Conservation (phyloP, 2,113 vertebrate species). For the Electrona antarctica region DNA sequence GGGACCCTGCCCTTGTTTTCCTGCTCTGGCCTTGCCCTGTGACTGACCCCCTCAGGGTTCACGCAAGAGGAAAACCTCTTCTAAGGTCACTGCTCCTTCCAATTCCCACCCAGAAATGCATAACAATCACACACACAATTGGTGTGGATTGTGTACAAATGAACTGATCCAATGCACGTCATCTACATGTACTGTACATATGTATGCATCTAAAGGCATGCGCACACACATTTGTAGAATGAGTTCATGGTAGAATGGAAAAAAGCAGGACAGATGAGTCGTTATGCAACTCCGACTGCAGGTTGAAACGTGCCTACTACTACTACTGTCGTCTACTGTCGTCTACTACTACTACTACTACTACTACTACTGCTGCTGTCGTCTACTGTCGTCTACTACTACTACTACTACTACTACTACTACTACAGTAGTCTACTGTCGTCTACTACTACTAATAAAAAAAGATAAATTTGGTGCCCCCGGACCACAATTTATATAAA, state of each 20-base stretch:
- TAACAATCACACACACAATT: neutral
- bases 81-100: slow-evolving; percentile 69
- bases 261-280: slow-evolving; percentile 60
- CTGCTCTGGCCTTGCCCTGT: slow-evolving; percentile 66
- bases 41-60: slow-evolving; percentile 73
- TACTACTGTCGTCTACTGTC: slow-evolving; percentile 35
- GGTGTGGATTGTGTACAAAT: slow-evolving; percentile 10
- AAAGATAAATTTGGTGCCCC: neutral
- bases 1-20: slow-evolving; percentile 68
- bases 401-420: slow-evolving; percentile 26
- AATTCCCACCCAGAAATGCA: slow-evolving; percentile 52
- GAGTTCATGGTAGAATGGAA: slow-evolving; percentile 70
- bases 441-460: slow-evolving; percentile 24
- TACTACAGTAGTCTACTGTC: too few species aligned
- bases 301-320: slow-evolving; percentile 60
- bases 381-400: slow-evolving; percentile 39
- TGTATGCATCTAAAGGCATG: slow-evolving; percentile 13
- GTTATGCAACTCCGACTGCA: slow-evolving; percentile 70
- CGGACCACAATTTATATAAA: too few species aligned
- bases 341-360: slow-evolving; percentile 28
- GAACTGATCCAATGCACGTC: slow-evolving; percentile 13
- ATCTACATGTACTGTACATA: slow-evolving; percentile 7
- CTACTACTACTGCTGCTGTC: slow-evolving; percentile 11
- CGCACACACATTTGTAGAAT: slow-evolving; percentile 27
- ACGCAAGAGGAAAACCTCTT: slow-evolving; percentile 68